Conservation (phyloP, 2,888 invertebrate genomes). For the Phaonia tiefii region DNA sequence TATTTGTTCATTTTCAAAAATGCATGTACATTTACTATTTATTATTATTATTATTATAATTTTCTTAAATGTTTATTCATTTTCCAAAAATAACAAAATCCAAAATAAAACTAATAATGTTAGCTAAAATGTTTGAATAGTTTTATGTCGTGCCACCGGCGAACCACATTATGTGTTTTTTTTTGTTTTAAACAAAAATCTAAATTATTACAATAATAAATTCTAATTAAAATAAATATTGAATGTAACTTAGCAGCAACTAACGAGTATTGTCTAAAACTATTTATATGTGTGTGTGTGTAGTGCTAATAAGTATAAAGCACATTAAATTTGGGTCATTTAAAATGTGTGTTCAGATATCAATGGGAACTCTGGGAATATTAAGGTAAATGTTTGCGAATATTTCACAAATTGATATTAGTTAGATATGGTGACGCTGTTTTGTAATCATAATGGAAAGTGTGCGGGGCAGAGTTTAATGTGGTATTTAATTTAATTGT, state of each 20-base stretch:
- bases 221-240: slow-evolving; percentile 38
- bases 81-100: background rate
- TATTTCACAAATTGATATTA: background rate
- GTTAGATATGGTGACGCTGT: background rate
- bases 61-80: background rate
- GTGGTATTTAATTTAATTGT: too few relatives aligned
- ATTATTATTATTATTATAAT: background rate
- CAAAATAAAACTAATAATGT: background rate
- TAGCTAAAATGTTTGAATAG: background rate
- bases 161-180: slow-evolving; percentile 28
- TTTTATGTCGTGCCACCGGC: background rate
- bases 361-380: too few relatives aligned
- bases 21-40: background rate
- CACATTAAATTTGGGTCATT: slow-evolving; percentile 1
- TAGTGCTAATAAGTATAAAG: slow-evolving; percentile 18
- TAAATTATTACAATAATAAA: slow-evolving; percentile 23
- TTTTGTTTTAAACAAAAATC: slow-evolving; percentile 1
- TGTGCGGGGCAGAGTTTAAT: too few relatives aligned
- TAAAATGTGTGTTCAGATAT: background rate
- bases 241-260: background rate
- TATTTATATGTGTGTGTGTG: too few relatives aligned
- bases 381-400: too few relatives aligned
- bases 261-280: too few relatives aligned
- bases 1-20: too few relatives aligned
- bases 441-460: too few relatives aligned